Evolutionary conservation across 2,888 invertebrate species (phyloP).

Genomic region (Oligia fasciuncula): DNA sequence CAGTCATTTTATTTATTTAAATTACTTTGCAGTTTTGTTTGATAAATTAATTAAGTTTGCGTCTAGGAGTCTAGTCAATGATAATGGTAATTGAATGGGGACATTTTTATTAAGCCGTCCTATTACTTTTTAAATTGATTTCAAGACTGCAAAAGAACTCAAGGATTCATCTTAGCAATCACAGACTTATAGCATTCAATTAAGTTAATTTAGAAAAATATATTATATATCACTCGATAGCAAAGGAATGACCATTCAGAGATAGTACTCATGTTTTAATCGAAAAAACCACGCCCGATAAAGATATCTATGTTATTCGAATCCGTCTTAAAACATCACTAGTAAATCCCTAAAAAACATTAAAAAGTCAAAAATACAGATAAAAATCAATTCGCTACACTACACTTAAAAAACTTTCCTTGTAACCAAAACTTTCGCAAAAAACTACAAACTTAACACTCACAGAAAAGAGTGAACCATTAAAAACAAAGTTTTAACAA

Average conservation of each 20-base stretch:
- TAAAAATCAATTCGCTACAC: not conserved
- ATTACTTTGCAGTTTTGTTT: conserved; percentile 9
- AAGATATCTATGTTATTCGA: not conserved
- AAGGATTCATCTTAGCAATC: not conserved
- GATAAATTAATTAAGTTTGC: not conserved
- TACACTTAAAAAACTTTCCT: conserved; percentile 45
- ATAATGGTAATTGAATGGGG: not conserved
- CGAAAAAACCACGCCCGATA: not conserved
- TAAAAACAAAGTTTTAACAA: conserved; percentile 48
- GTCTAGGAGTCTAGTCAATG: not conserved
- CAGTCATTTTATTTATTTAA: not conserved
- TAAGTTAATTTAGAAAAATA: too few species aligned
- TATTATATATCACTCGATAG: too few species aligned
- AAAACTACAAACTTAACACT: conserved; percentile 53
- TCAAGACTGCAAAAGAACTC: not conserved
- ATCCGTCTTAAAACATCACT: not conserved
- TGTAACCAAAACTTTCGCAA: conserved; percentile 32
- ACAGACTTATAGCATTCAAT: not conserved
- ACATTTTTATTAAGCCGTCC: not conserved
- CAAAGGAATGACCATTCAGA: not conserved
- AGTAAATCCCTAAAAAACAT: not conserved
- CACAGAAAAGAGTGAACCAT: conserved; percentile 28
- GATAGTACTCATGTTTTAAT: not conserved
- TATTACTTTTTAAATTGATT: not conserved
- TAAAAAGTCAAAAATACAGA: not conserved